A percentile compares a stretch with the other conserved stretches of the same genome.
Evolutionary conservation across 2,797 vertebrate species (phyloP).

Genomic region (Myotis daubentonii): DNA sequence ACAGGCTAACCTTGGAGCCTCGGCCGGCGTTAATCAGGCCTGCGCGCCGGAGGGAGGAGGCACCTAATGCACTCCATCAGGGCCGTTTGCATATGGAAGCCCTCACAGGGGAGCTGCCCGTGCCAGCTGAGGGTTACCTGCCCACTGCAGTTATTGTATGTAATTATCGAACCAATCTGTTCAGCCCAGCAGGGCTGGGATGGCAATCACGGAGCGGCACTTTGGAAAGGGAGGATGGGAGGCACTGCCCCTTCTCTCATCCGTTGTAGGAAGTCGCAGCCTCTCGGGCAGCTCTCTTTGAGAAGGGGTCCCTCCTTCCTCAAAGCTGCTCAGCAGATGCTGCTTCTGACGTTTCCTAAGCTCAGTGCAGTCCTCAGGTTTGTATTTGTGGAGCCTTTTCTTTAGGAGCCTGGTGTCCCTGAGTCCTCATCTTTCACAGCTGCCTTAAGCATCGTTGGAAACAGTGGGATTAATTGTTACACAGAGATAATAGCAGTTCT

Average conservation of each 20-base stretch:
- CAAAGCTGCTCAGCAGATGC: background rate
- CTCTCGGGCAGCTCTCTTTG: constrained; percentile 74
- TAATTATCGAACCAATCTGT: constrained; percentile 99
- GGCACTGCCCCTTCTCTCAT: constrained; percentile 82
- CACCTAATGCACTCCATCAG: constrained; percentile 90
- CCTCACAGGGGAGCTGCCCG: constrained; percentile 93
- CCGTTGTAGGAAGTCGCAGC: constrained; percentile 79
- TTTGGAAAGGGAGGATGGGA: constrained; percentile 90
- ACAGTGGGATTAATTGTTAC: constrained; percentile 51
- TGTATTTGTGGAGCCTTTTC: background rate
- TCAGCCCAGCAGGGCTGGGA: constrained; percentile 95
- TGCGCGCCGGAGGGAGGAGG: constrained; percentile 87
- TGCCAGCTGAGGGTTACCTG: constrained; percentile 96
- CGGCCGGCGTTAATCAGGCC: constrained; percentile 90
- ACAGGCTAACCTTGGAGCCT: constrained; percentile 91
- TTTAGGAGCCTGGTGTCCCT: background rate
- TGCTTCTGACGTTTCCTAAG: constrained; percentile 14
- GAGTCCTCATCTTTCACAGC: background rate
- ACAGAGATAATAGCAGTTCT: constrained; percentile 13
- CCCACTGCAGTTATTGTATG: constrained; percentile 96
- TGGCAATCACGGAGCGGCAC: constrained; percentile 96
- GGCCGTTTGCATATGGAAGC: constrained; percentile 95
- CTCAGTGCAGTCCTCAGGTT: constrained; percentile 18
- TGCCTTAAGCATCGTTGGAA: constrained; percentile 50
- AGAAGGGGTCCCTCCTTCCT: constrained; percentile 62